Conservation (phyloP, 2,797 vertebrate genomes). For the Neoniphon sammara region DNA sequence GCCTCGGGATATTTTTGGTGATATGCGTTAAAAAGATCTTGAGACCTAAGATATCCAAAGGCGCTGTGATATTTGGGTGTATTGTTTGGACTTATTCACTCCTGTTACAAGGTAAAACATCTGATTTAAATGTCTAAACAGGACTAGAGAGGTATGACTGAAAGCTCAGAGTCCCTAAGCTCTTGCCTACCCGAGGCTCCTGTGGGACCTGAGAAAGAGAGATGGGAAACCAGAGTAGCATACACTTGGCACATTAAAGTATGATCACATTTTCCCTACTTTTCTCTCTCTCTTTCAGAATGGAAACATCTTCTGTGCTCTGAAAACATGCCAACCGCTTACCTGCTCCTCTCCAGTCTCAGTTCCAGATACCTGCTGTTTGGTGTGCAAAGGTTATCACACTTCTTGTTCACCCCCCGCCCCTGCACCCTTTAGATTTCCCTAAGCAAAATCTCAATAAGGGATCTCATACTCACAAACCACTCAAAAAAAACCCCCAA, state of each 20-base stretch:
- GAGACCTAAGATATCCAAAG: neutral
- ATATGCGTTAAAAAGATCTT: neutral
- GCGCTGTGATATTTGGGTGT: neutral
- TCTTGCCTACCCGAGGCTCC: too few relatives aligned
- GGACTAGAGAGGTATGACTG: neutral
- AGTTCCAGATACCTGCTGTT: conserved; percentile 90
- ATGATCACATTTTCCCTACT: neutral
- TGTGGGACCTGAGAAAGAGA: too few relatives aligned
- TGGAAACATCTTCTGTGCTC: conserved; percentile 94
- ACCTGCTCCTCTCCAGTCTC: conserved; percentile 85
- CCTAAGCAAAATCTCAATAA: neutral
- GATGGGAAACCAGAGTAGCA: too few relatives aligned
- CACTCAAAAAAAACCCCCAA: neutral
- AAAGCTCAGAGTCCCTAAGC: too few relatives aligned
- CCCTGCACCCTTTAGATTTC: neutral
- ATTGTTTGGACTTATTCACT: neutral
- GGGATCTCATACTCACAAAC: neutral
- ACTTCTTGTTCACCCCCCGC: conserved; percentile 5
- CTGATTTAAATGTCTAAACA: conserved; percentile 1
- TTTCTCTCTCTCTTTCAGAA: conserved; percentile 80
- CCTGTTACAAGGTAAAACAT: too few relatives aligned
- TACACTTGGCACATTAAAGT: neutral
- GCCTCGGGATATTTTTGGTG: conserved; percentile 1
- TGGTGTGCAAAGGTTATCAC: conserved; percentile 89
- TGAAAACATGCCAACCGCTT: conserved; percentile 91